Percentiles rank a stretch among this genome's conserved stretches.
These are phyloP conservation scores for Pseudochirops cupreus DNA, from an alignment of 2,797 vertebrate genomes.

Conservation along the genomic window DNA sequence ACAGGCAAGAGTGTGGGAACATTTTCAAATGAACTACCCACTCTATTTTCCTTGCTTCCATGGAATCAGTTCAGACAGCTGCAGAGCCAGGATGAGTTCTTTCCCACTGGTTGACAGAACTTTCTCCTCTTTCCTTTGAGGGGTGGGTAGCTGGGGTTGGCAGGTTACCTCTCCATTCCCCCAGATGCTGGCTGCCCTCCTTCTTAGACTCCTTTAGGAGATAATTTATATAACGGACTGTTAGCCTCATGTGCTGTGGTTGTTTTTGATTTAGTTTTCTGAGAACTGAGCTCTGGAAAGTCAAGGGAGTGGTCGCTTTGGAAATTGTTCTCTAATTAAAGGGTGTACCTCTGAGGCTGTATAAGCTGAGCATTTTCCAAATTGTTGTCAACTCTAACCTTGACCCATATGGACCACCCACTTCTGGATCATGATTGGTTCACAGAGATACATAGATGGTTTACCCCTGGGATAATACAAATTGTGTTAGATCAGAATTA, in stretches of 20 bases:
- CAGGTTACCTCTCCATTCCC: background rate
- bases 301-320: slow-evolving; percentile 81
- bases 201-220: slow-evolving; percentile 36
- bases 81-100: slow-evolving; percentile 27
- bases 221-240: slow-evolving; percentile 68
- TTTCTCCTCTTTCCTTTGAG: slow-evolving; percentile 45
- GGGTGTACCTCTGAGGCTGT: slow-evolving; percentile 80
- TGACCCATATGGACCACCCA: slow-evolving; percentile 12
- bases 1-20: slow-evolving; percentile 58
- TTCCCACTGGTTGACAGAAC: background rate
- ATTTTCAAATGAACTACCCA: slow-evolving; percentile 63
- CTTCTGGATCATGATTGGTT: slow-evolving; percentile 47
- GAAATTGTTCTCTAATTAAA: slow-evolving; percentile 82
- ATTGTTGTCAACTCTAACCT: slow-evolving; percentile 72
- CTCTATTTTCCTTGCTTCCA: slow-evolving; percentile 73
- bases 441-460: slow-evolving; percentile 16
- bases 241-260: slow-evolving; percentile 70
- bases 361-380: slow-evolving; percentile 72
- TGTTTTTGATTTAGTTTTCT: slow-evolving; percentile 78
- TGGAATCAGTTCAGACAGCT: slow-evolving; percentile 58
- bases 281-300: slow-evolving; percentile 72
- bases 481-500: slow-evolving; percentile 48
- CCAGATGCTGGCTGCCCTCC: slow-evolving; percentile 29
- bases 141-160: slow-evolving; percentile 18
- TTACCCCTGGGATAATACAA: background rate